A percentile compares a stretch with the other conserved stretches of the same genome.
Evolutionary conservation across 2,113 vertebrate genomes (phyloP).

Genomic region (Mustelus asterias): DNA sequence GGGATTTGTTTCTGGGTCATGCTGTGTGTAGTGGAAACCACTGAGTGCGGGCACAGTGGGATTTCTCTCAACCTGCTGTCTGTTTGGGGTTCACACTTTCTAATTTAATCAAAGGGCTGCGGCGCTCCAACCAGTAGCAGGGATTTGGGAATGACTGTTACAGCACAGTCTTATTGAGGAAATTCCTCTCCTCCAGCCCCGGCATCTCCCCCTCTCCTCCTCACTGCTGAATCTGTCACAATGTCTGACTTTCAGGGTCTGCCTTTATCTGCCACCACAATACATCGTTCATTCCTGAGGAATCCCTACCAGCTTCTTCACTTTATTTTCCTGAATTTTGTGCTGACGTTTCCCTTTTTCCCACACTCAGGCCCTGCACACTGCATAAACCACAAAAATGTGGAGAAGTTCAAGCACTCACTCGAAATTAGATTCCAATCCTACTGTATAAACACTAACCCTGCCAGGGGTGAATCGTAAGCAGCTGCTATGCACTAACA

Average conservation of each 20-base stretch:
- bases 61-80: not conserved
- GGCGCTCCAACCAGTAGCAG: not conserved
- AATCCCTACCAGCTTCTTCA: not conserved
- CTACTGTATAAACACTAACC: constrained; percentile 5
- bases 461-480: not conserved
- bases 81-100: not conserved
- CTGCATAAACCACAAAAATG: constrained; percentile 22
- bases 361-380: not conserved
- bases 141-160: not conserved
- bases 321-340: not conserved
- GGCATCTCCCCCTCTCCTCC: not conserved
- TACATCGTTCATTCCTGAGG: not conserved
- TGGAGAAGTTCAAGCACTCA: constrained; percentile 3
- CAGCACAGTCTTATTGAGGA: not conserved
- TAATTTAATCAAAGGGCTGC: not conserved
- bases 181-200: not conserved
- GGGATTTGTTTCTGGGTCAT: not conserved
- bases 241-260: not conserved
- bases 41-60: not conserved
- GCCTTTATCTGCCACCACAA: not conserved
- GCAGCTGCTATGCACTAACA: not conserved
- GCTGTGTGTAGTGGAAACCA: not conserved
- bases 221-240: not conserved
- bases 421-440: constrained; percentile 5
- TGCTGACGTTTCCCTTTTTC: not conserved